Percentiles rank a stretch among this genome's conserved stretches.
Evolutionary conservation across 2,888 invertebrate genomes (phyloP).

Genomic region (Agrenia bidenticulata): DNA sequence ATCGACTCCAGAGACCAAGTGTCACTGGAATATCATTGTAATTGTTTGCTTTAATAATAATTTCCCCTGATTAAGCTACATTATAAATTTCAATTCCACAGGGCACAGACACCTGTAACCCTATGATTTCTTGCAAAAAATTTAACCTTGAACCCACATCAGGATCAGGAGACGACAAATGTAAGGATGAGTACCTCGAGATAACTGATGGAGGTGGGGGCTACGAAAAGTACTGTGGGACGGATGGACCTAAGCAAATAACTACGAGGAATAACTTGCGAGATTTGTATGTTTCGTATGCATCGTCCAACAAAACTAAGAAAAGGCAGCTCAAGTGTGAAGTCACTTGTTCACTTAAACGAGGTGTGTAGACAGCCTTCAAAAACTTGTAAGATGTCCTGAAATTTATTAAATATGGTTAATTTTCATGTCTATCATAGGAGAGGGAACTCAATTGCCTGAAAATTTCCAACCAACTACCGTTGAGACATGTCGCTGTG

Average conservation of each 20-base stretch:
- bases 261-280: constrained; percentile 19
- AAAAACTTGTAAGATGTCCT: too few relatives aligned
- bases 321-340: constrained; percentile 31
- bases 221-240: constrained; percentile 33
- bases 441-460: constrained; percentile 18
- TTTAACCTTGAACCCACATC: constrained; percentile 26
- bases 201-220: constrained; percentile 39
- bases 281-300: constrained; percentile 33
- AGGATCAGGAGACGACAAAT: constrained; percentile 20
- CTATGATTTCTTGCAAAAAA: constrained; percentile 32
- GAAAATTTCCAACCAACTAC: constrained; percentile 22
- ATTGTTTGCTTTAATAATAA: background rate
- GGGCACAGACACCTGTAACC: constrained; percentile 40
- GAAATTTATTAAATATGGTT: too few relatives aligned
- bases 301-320: constrained; percentile 4
- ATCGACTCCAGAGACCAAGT: constrained; percentile 18
- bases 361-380: background rate
- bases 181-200: constrained; percentile 42
- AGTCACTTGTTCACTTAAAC: constrained; percentile 26
- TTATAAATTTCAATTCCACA: too few relatives aligned
- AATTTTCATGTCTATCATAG: background rate
- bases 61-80: background rate
- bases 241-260: constrained; percentile 12
- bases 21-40: constrained; percentile 44
- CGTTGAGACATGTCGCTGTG: constrained; percentile 39